These are phyloP conservation scores for Aphrophora alni DNA, from an alignment of 2,888 invertebrate species.

Conservation along the genomic window DNA sequence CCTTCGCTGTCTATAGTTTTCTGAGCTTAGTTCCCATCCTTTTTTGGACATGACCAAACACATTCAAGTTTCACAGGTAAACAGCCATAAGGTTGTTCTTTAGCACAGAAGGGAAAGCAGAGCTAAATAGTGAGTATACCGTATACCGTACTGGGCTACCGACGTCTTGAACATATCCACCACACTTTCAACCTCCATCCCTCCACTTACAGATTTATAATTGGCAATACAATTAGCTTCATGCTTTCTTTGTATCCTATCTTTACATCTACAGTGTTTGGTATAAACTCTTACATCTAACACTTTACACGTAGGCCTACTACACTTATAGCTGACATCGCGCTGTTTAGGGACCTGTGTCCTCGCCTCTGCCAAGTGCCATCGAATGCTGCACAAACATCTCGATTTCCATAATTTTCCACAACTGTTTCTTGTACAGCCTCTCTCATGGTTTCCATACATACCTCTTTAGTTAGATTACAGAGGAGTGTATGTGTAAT, in stretches of 20 bases:
- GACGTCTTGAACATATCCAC: constrained; percentile 15
- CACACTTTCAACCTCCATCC: constrained; percentile 22
- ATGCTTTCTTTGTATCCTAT: constrained; percentile 5
- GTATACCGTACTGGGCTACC: constrained; percentile 2
- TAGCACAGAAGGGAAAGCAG: constrained; percentile 3
- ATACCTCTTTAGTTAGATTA: too few relatives aligned
- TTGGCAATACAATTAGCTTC: background rate
- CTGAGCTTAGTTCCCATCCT: constrained; percentile 42
- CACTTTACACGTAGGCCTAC: constrained; percentile 17
- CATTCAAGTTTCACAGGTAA: constrained; percentile 32
- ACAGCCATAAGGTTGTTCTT: constrained; percentile 27
- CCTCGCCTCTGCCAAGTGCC: constrained; percentile 24
- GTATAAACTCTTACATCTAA: constrained; percentile 19
- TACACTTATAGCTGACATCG: constrained; percentile 9
- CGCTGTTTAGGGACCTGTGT: constrained; percentile 21
- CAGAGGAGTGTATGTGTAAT: too few relatives aligned
- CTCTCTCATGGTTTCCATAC: too few relatives aligned
- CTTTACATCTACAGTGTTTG: constrained; percentile 28
- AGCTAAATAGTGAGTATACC: constrained; percentile 18
- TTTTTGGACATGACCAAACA: constrained; percentile 8
- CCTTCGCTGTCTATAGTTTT: constrained; percentile 23
- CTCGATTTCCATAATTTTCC: too few relatives aligned
- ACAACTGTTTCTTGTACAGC: too few relatives aligned
- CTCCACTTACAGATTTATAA: constrained; percentile 6
- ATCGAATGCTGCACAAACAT: constrained; percentile 20